Evolutionary conservation across 2,888 invertebrate genomes (phyloP).

Genomic region (Cylloceria caligata): DNA sequence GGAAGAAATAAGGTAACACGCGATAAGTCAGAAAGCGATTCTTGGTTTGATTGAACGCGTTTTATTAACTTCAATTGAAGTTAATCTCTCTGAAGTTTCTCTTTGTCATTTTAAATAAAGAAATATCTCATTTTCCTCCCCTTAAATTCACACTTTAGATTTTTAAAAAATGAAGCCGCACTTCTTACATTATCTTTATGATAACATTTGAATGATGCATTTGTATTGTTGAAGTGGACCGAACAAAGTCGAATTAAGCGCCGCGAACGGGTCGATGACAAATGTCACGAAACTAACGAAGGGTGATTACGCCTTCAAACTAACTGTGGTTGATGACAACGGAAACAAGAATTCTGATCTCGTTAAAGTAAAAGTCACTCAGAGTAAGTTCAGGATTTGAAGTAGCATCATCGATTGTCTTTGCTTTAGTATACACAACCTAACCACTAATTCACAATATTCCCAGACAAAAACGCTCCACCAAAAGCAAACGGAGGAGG

Average conservation of each 20-base stretch:
- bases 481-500: slow-evolving; percentile 96
- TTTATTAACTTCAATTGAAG: not conserved
- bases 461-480: slow-evolving; percentile 93
- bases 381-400: slow-evolving; percentile 88
- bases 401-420: not conserved
- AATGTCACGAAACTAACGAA: slow-evolving; percentile 93
- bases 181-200: no score
- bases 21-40: slow-evolving; percentile 12
- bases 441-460: not conserved
- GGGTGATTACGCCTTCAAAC: slow-evolving; percentile 92
- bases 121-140: not conserved
- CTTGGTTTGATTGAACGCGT: slow-evolving; percentile 4
- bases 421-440: not conserved
- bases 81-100: no score
- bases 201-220: not conserved
- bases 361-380: slow-evolving; percentile 92
- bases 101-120: not conserved
- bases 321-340: slow-evolving; percentile 94
- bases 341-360: slow-evolving; percentile 92
- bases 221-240: slow-evolving; percentile 84
- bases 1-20: slow-evolving; percentile 89
- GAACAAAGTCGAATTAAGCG: slow-evolving; percentile 83
- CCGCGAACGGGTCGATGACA: slow-evolving; percentile 88
- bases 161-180: no score
- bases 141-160: no score